Evolutionary conservation across 2,113 vertebrate genomes (phyloP), one percentile per base, ranked within the genome.

Genomic region (Cochlearius cochlearius): DNA sequence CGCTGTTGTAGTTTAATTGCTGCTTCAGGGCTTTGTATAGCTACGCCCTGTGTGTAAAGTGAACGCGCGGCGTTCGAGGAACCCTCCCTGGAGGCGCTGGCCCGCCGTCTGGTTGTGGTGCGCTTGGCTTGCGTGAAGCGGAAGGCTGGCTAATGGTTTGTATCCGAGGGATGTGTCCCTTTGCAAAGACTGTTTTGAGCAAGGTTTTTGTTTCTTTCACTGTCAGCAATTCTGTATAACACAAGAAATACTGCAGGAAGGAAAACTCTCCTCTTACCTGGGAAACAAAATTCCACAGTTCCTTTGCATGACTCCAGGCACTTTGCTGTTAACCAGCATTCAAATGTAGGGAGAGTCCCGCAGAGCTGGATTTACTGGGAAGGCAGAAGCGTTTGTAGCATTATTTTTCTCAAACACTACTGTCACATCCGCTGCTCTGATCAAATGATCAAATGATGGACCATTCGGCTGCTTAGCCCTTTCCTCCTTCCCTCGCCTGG

Each of bases 291-390:
- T 43, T 36, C 45, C 52, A 5, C 5, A 10, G 30, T 29, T 86
- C 49, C 29, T 92, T 59, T 78, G 15, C 36, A 11, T 50, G 16
- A 76, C 68, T 68, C 78, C 47, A 67, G 55, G 75, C 30, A 21
- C 32, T 89, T 71, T 20, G 47, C 74, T 18, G 1, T 50, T 41
- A 49, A 45, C 23, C 47, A 41, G 39, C 68, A 53, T 60, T 81
- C 38, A 62, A 26, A 62, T 34, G 60, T 7, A 30, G 67, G 47
- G 12, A 0, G 12, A 45, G 16, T 36, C 58, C n/a, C 0, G 0
- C 53, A 45, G 71, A 90, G 39, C 43, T 88, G 84, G 56, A 36
- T 80, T 86, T 94, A 23, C 78, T 62, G 71, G 45, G 58, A 38
- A 60, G 66, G 62, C 66, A 45, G 62, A 41, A 77, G 45, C 25